Base-by-base conservation (phyloP, 2,888 invertebrate genomes). In the Emmelina monodactyla region DNA sequence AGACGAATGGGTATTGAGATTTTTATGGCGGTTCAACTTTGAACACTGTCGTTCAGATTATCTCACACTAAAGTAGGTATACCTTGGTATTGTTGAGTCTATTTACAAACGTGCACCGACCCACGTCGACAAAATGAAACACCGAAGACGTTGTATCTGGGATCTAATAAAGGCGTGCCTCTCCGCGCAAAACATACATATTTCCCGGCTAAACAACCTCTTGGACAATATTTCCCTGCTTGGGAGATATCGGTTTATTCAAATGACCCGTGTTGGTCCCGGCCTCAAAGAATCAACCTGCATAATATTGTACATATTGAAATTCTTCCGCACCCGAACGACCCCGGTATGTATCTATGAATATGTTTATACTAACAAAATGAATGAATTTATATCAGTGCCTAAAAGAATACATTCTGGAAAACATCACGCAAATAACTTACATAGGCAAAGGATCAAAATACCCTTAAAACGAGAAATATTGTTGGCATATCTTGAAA, bases 271-370 rank as follows among this genome's bases (percentile, higher is more conserved):
- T 70, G 71, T 69, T 68, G 64, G 68, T 71, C 68, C 75, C 73
- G 58, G 49, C 63, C 73, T 71, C 73, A 68, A 72, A 73, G 75
- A 73, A 75, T 73, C 72, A 75, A 72, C 72, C 73, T 70, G 75
- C 70, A 76, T 78, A 69, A 70, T 66, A 70, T 73, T 72, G 75
- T 70, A 75, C 67, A 73, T 76, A 76, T 76, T 75, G 72, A 75
- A 75, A 76, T 72, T 73, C 69, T 68, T 71, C 62, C 61, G 57
- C 62, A 59, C 59, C 61, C 56, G 58, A 65, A 65, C 60, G 66
- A 62, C 55, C 53, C 58, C 53, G 53, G 60, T 66, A 63, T 68
- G 64, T 66, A 67, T 63, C 65, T 63, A 76, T 73, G 72, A 71
- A 76, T 70, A 69, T 60, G 55, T 64, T 68, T 63, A 57, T 55